These are phyloP conservation scores for Calliscelio sp. DNA, from an alignment of 2,888 invertebrate species.

Conservation along the genomic window DNA sequence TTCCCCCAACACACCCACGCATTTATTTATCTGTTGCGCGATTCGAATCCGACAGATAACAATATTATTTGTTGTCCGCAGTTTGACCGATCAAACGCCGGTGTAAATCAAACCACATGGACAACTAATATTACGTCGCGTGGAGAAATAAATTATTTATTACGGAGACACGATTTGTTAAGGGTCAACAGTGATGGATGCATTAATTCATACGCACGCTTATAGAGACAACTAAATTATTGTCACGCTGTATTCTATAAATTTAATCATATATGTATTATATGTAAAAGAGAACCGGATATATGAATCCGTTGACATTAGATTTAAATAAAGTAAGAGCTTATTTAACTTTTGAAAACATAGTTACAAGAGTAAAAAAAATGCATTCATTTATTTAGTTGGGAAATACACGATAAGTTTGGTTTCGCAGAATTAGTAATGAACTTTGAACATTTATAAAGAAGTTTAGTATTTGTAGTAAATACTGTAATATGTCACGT, in stretches of 20 bases:
- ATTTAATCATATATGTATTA: too few species aligned
- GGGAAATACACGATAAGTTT: too few species aligned
- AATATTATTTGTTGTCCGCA: conserved; percentile 53
- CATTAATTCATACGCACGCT: conserved; percentile 35
- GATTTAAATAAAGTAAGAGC: too few species aligned
- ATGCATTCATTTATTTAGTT: too few species aligned
- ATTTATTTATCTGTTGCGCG: conserved; percentile 46
- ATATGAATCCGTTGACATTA: too few species aligned
- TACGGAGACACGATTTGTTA: conserved; percentile 51
- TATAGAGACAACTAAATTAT: conserved; percentile 46
- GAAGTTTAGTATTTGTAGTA: not conserved
- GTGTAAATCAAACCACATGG: conserved; percentile 47
- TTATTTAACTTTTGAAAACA: too few species aligned
- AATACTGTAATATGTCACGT: too few species aligned
- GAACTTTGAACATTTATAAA: not conserved
- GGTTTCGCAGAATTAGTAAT: not conserved
- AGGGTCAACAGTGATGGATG: conserved; percentile 52
- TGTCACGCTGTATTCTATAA: conserved; percentile 19
- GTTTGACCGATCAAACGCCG: conserved; percentile 45
- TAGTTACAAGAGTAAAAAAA: too few species aligned
- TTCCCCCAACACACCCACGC: conserved; percentile 52
- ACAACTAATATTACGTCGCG: conserved; percentile 34
- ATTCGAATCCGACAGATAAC: conserved; percentile 62
- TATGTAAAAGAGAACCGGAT: too few species aligned
- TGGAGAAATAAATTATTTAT: conserved; percentile 55